Evolutionary conservation across 2,888 invertebrate genomes (phyloP).

Genomic region (Drosophila stalkeri): DNA sequence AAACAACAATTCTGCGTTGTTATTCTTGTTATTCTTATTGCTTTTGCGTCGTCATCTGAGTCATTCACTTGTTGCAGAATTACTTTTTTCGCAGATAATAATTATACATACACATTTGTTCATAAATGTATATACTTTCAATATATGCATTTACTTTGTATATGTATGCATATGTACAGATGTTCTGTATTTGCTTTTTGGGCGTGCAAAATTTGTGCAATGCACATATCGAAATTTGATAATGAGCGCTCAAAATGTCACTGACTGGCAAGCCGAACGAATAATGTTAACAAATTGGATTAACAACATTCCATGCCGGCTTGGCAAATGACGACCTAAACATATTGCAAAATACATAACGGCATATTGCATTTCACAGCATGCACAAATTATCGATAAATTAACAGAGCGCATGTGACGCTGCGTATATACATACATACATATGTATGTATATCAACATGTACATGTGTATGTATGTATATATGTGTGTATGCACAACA

Average conservation of each 20-base stretch:
- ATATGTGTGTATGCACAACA: conserved; percentile 58
- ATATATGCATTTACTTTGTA: conserved; percentile 7
- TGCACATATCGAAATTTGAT: conserved; percentile 59
- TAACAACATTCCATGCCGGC: conserved; percentile 23
- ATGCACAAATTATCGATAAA: conserved; percentile 55
- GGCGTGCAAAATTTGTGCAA: conserved; percentile 53
- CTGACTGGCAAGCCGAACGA: conserved; percentile 40
- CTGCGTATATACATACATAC: not conserved
- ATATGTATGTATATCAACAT: not conserved
- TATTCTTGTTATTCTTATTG: conserved; percentile 65
- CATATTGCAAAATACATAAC: conserved; percentile 37
- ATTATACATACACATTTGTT: conserved; percentile 39
- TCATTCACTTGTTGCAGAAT: conserved; percentile 80
- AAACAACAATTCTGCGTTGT: conserved; percentile 39
- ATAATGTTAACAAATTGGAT: conserved; percentile 23
- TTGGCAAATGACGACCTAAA: conserved; percentile 22
- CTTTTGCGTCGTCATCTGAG: conserved; percentile 62
- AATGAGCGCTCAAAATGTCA: conserved; percentile 56
- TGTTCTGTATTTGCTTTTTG: conserved; percentile 40
- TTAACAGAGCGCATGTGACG: conserved; percentile 24
- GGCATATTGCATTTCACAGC: conserved; percentile 37
- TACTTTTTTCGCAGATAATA: conserved; percentile 62
- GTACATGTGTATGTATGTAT: conserved; percentile 2
- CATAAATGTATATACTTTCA: not conserved
- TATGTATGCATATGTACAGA: conserved; percentile 22